Percentiles rank a stretch among this genome's conserved stretches.
phyloP scores from a whole-genome alignment of 2,113 vertebrate genomes.

The Willisornis vidua region DNA sequence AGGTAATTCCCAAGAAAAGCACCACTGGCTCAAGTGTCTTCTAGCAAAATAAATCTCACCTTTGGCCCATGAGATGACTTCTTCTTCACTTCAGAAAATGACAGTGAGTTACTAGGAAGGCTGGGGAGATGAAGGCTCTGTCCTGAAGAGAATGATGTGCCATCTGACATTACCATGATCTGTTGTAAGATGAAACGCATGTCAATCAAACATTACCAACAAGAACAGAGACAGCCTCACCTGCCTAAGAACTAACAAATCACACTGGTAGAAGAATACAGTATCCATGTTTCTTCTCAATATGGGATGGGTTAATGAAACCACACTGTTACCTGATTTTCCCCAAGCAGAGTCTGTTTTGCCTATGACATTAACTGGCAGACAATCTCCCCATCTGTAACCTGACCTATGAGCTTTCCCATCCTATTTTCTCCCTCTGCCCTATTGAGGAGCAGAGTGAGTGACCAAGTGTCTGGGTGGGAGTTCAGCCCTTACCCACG shows the following conservation, averaged over 20 bases:
- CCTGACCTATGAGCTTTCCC: not conserved
- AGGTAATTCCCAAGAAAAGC: not conserved
- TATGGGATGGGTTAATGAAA: not conserved
- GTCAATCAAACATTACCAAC: not conserved
- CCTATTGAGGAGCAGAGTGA: not conserved
- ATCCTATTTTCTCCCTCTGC: not conserved
- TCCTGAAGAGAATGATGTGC: slow-evolving; percentile 83
- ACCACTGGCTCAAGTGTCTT: not conserved
- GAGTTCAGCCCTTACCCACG: not conserved
- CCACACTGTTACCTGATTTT: not conserved
- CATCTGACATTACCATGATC: slow-evolving; percentile 92
- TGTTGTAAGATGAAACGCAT: slow-evolving; percentile 35
- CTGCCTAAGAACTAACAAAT: not conserved
- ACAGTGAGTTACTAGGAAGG: slow-evolving; percentile 83
- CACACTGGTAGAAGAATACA: not conserved
- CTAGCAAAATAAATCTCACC: slow-evolving; percentile 66
- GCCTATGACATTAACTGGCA: not conserved
- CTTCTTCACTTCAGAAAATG: slow-evolving; percentile 85
- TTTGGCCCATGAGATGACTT: slow-evolving; percentile 86
- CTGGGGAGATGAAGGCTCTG: slow-evolving; percentile 87
- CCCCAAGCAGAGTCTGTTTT: not conserved
- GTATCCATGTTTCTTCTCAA: not conserved
- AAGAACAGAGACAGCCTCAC: not conserved
- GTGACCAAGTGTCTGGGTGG: fast-evolving
- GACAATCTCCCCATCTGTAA: not conserved